Percentiles rank a stretch among this genome's conserved stretches.
Evolutionary conservation across 2,797 vertebrate genomes (phyloP).

Genomic region (Myioborus melanocephalus): DNA sequence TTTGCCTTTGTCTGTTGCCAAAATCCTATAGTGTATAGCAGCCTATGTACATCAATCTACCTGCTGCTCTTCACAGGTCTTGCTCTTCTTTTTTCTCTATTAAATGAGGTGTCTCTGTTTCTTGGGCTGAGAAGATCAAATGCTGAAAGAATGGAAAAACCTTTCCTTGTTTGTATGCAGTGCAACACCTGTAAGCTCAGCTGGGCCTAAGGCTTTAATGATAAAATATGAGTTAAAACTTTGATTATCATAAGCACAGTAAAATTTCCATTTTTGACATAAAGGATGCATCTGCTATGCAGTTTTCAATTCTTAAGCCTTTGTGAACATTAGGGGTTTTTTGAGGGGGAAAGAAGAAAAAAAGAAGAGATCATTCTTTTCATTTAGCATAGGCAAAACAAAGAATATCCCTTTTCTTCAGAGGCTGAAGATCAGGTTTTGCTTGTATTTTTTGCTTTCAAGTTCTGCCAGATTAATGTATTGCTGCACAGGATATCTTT

Average conservation of each 20-base stretch:
- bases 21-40: not conserved
- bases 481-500: not conserved
- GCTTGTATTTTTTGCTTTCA: not conserved
- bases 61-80: not conserved
- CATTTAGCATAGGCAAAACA: not conserved
- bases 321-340: accelerated
- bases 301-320: not conserved
- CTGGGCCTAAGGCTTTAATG: not conserved
- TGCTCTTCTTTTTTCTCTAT: not conserved
- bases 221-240: not conserved
- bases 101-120: not conserved
- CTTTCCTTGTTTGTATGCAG: not conserved
- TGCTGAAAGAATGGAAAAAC: not conserved
- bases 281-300: not conserved
- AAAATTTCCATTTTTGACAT: not conserved
- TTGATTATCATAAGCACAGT: not conserved
- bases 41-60: not conserved
- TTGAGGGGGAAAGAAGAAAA: accelerated
- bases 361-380: not conserved
- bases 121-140: not conserved
- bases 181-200: not conserved
- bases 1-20: not conserved
- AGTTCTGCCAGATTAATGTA: not conserved
- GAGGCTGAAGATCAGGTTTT: accelerated
- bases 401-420: not conserved